These are phyloP conservation scores for Apogon hyalosoma DNA, from an alignment of 2,797 vertebrate genomes.

Conservation along the genomic window DNA sequence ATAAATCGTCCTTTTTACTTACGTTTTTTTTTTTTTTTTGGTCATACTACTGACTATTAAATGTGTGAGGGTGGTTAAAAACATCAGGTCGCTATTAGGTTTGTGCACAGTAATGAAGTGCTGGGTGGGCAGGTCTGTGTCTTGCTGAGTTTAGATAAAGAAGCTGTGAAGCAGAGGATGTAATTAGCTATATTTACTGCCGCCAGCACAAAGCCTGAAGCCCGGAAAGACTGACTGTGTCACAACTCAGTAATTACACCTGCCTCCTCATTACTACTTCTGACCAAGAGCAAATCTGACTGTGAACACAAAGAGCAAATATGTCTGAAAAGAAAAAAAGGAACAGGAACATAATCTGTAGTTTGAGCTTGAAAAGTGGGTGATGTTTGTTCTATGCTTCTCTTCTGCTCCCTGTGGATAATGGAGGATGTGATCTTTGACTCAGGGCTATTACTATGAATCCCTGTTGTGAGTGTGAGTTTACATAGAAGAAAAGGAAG, in stretches of 20 bases:
- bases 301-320: constrained; percentile 25
- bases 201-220: constrained; percentile 58
- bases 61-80: constrained; percentile 67
- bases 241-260: constrained; percentile 76
- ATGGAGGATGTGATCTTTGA: neutral
- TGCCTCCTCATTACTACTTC: constrained; percentile 53
- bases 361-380: constrained; percentile 10
- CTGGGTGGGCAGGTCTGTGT: constrained; percentile 78
- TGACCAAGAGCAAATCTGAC: constrained; percentile 34
- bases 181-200: constrained; percentile 84
- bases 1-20: no score
- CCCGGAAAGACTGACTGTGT: constrained; percentile 72
- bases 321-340: constrained; percentile 13
- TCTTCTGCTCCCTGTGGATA: no score
- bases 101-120: constrained; percentile 81
- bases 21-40: constrained; percentile 53
- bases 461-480: neutral
- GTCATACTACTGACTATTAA: constrained; percentile 62
- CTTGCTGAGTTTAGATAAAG: constrained; percentile 86
- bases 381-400: neutral
- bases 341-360: neutral
- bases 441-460: neutral
- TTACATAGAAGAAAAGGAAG: neutral
- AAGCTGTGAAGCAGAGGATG: constrained; percentile 76
- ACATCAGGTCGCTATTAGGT: constrained; percentile 69